Percentiles rank a stretch among this genome's conserved stretches.
These are phyloP conservation scores for Drosophila paramelanica DNA, from an alignment of 2,888 invertebrate genomes.

Conservation along the genomic window DNA sequence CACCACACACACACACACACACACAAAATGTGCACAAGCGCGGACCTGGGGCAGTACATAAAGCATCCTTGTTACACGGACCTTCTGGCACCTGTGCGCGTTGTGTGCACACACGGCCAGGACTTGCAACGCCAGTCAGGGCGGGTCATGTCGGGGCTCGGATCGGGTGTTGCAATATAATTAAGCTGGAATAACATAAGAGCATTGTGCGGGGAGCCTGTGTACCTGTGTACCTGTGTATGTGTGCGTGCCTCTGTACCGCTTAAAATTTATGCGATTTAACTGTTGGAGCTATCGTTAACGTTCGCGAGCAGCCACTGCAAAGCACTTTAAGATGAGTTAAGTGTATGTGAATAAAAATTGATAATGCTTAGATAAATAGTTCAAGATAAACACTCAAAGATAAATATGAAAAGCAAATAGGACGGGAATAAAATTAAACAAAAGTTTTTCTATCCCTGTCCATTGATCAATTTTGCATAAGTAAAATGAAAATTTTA, in stretches of 20 bases:
- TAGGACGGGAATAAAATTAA: slow-evolving; percentile 9
- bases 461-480: slow-evolving; percentile 28
- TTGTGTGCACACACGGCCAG: slow-evolving; percentile 48
- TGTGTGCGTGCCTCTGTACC: slow-evolving; percentile 47
- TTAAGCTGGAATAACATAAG: slow-evolving; percentile 76
- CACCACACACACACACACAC: slow-evolving; percentile 51
- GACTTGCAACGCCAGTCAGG: slow-evolving; percentile 33
- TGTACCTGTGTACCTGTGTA: slow-evolving; percentile 18
- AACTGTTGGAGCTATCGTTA: slow-evolving; percentile 33
- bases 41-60: slow-evolving; percentile 63
- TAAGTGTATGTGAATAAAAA: slow-evolving; percentile 12
- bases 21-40: slow-evolving; percentile 11
- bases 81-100: slow-evolving; percentile 70
- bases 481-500: slow-evolving; percentile 58
- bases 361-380: slow-evolving; percentile 29
- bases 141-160: slow-evolving; percentile 24
- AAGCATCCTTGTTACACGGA: slow-evolving; percentile 74
- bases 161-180: slow-evolving; percentile 74
- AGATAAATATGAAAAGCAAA: slow-evolving; percentile 6
- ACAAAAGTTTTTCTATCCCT: slow-evolving; percentile 11
- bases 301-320: slow-evolving; percentile 4
- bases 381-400: slow-evolving; percentile 8
- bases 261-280: slow-evolving; percentile 67
- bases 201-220: slow-evolving; percentile 43
- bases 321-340: slow-evolving; percentile 39